These are phyloP conservation scores for Eilema caniola DNA, from an alignment of 2,888 invertebrate species.

Conservation along the genomic window DNA sequence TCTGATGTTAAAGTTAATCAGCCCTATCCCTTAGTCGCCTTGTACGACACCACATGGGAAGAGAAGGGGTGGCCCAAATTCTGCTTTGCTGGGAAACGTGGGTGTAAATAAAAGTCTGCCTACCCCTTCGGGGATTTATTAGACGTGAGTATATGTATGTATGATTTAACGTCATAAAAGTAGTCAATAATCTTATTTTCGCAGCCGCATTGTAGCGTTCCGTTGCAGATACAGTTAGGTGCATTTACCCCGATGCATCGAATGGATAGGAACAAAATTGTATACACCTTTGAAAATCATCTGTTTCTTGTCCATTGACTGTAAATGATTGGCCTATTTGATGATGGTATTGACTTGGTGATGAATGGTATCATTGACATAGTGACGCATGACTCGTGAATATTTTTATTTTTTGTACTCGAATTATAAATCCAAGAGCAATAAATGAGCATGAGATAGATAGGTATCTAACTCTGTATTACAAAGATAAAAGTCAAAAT, in stretches of 20 bases:
- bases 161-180: neutral
- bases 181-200: conserved; percentile 6
- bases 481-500: neutral
- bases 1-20: no score
- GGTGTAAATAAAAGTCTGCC: no score
- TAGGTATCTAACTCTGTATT: neutral
- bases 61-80: no score
- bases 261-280: conserved; percentile 16
- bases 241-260: conserved; percentile 49
- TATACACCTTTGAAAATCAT: neutral
- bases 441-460: neutral
- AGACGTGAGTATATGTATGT: no score
- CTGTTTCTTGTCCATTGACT: neutral
- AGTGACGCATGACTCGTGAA: neutral
- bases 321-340: neutral
- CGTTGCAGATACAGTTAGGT: conserved; percentile 47
- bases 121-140: no score
- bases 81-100: no score
- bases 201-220: conserved; percentile 27
- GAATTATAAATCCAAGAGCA: neutral
- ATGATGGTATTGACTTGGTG: no score
- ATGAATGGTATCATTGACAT: neutral
- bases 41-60: no score
- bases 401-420: neutral
- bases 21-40: no score